Base-by-base conservation (phyloP, 35 echinoderm and acorn worm genomes). In the Stichopus chloronotus region DNA sequence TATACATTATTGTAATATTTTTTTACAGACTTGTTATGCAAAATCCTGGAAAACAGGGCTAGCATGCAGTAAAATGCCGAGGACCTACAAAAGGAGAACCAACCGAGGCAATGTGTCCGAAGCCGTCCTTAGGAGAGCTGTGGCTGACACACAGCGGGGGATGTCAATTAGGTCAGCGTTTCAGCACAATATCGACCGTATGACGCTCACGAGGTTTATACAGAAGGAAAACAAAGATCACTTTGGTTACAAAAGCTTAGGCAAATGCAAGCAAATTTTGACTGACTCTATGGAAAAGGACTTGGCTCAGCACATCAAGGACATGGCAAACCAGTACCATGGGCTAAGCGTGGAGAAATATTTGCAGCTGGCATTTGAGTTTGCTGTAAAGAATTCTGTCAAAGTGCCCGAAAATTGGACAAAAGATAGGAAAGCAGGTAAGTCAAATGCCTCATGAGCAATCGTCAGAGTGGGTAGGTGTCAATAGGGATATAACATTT, bases 271-370 rank as follows among this genome's bases (percentile, higher is more conserved):
- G 57, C 83, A 86, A 61, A 86, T 86, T 86, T 86, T 86, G 55
- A 86, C 55, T 86, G 83, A 86, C 30, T 58, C 54, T 86, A 86
- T 86, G 83, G 52, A 86, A 86, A 86, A 86, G 83, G 53, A 55
- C 58, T 57, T 57, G 6, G 9, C 83, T 61, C 83, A 86, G 43
- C 54, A 86, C 83, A 86, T 86, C 54, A 86, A 86, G 58, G 83
- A 86, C 19, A 86, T 86, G 83, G 83, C 83, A 86, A 86, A 86
- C 53, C 83, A 86, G 22, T 86, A 86, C 83, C 83, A 86, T 86
- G 83, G 83, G 13, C 83, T 86, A 58, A 86, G 55, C 58, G 83
- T 86, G 14, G 83, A 86, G 21, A 86, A 86, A 61, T 86, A 55
- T 61, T 16, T 86, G 83, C 83, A 86, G 83, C 83, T 86, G 58